Evolutionary conservation across 1,140 invertebrate species (phyloP), one percentile per base, ranked within the genome.

Genomic region (Goniozus legneri): DNA sequence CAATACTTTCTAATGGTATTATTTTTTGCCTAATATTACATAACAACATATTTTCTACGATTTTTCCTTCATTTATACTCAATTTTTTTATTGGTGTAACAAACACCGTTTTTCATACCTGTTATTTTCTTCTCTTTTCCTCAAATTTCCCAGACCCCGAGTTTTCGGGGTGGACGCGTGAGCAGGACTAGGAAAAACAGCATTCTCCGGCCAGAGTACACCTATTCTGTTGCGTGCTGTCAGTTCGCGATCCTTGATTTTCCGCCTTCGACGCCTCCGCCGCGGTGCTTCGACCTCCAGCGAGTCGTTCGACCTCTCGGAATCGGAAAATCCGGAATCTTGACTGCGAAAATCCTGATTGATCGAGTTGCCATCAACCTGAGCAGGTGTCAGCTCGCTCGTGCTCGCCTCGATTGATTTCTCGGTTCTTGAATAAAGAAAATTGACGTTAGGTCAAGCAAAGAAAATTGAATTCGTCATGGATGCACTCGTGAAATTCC

Each of bases 281-380:
- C 44, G 47, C 4, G 38, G 54, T 32, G 42, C 59, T 22, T 57
- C 59, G 21, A 46, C 55, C 27, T 56, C 47, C 13, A 41, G 55
- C 4, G 43, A n/a, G 3, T 57, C 58, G 1, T 54, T 53, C 1
- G 69, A 71, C 48, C 64, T 55, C 4, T 76, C 77, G 2, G 77
- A 77, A 42, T 80, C 78, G 3, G 76, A 79, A 56, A 80, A 80
- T 4, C 78, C 78, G 1, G 77, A 79, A 50, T 80, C 78, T 21
- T 76, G 69, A 40, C 77, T 79, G 2, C 68, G 60, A 12, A 78
- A 68, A 46, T 75, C 70, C 3, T 60, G 58, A 44, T 73, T 77
- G 1, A 48, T 18, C 12, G 67, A 61, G 42, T 67, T 71, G 20
- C 44, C 58, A 2, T n/a, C n/a, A n/a, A n/a, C n/a, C n/a, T n/a